These are phyloP conservation scores for Drosophila melanocephala DNA, from an alignment of 2,888 invertebrate species.

Conservation along the genomic window DNA sequence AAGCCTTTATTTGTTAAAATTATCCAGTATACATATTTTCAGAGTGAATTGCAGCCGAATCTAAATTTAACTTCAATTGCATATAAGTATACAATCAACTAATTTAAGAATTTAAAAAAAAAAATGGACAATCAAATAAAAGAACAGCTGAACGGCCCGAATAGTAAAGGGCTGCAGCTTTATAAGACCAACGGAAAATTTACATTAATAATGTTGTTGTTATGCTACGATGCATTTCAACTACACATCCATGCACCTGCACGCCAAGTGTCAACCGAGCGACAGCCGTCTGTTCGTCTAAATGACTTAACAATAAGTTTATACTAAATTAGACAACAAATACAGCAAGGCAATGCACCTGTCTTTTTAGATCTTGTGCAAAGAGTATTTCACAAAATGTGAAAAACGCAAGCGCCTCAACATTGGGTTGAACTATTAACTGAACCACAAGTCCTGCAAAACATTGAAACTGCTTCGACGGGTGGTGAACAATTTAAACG, in stretches of 20 bases:
- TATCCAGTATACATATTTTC: not conserved
- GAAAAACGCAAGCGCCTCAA: conserved; percentile 12
- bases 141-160: conserved; percentile 16
- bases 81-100: conserved; percentile 6
- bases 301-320: conserved; percentile 46
- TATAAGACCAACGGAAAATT: conserved; percentile 19
- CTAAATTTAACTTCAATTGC: not conserved
- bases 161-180: conserved; percentile 28
- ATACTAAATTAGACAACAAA: conserved; percentile 47
- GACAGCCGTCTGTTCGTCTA: conserved; percentile 28
- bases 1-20: not conserved
- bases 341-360: conserved; percentile 39
- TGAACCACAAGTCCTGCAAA: conserved; percentile 2
- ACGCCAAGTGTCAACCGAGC: conserved; percentile 43
- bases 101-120: not conserved
- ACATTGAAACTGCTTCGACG: not conserved
- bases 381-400: conserved; percentile 6
- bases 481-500: not conserved
- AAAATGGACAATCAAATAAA: conserved; percentile 26
- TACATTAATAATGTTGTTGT: conserved; percentile 19
- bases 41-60: not conserved
- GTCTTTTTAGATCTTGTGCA: conserved; percentile 23
- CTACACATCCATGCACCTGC: conserved; percentile 55
- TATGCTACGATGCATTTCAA: conserved; percentile 32
- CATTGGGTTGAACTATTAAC: not conserved